These are phyloP conservation scores for Crotophaga sulcirostris DNA, from an alignment of 2,113 vertebrate species.

Conservation along the genomic window DNA sequence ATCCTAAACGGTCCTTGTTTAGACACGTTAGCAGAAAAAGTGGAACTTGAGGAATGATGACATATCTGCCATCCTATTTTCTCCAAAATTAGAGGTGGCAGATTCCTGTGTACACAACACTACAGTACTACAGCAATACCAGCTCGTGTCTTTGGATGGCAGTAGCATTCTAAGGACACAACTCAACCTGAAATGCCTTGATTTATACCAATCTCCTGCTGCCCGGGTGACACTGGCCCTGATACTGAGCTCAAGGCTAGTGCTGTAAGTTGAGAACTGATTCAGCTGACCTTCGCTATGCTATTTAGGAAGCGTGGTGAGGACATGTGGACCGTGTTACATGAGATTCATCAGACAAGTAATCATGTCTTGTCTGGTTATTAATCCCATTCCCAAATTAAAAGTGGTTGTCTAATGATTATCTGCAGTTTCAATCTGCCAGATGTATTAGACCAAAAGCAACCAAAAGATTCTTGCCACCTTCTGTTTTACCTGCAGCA, in stretches of 20 bases:
- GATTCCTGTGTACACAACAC: not conserved
- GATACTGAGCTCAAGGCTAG: not conserved
- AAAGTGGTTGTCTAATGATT: not conserved
- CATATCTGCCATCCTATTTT: not conserved
- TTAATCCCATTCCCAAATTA: not conserved
- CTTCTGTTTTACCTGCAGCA: not conserved
- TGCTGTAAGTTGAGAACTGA: not conserved
- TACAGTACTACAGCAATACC: conserved; percentile 1
- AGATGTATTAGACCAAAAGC: not conserved
- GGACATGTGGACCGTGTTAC: accelerated
- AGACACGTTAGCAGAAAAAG: not conserved
- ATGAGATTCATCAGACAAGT: not conserved
- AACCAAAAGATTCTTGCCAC: not conserved
- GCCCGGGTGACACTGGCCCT: not conserved
- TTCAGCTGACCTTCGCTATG: not conserved
- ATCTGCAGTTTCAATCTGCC: not conserved
- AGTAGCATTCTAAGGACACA: conserved; percentile 57
- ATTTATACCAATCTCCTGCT: not conserved
- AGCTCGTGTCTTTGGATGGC: conserved; percentile 65
- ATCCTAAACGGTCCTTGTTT: too few relatives aligned
- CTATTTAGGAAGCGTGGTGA: not conserved
- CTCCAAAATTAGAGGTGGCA: not conserved
- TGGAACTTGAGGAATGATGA: not conserved
- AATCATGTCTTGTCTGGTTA: not conserved
- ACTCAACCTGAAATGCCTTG: not conserved